Conservation (phyloP, 2,888 invertebrate species). For the Tridacna crocea region DNA sequence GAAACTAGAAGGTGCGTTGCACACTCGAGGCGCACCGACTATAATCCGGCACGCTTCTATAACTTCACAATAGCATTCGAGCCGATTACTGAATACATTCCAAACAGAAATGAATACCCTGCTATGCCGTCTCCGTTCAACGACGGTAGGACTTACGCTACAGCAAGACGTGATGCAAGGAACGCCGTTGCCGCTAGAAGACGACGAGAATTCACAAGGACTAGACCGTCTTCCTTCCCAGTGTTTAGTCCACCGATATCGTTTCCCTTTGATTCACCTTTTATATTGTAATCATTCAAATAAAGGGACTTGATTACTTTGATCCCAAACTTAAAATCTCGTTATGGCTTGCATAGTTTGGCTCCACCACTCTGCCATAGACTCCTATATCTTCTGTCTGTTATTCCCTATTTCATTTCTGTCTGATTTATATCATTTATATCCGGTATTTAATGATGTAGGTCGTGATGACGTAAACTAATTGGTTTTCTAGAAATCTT, state of each 20-base stretch:
- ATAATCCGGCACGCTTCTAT: slow-evolving; percentile 25
- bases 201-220: neutral
- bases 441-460: too few species aligned
- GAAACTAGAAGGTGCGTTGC: slow-evolving; percentile 26
- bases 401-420: too few species aligned
- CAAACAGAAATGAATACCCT: slow-evolving; percentile 24
- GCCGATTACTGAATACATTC: slow-evolving; percentile 31
- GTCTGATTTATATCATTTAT: too few species aligned
- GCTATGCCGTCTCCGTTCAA: slow-evolving; percentile 41
- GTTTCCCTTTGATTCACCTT: slow-evolving; percentile 1
- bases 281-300: neutral
- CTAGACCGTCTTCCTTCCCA: neutral
- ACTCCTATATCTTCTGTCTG: too few species aligned
- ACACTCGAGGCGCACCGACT: slow-evolving; percentile 44
- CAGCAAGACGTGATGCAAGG: slow-evolving; percentile 37
- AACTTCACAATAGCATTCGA: slow-evolving; percentile 28
- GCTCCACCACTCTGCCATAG: too few species aligned
- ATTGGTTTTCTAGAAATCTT: too few species aligned
- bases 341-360: too few species aligned
- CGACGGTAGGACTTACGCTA: slow-evolving; percentile 41
- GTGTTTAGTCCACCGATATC: neutral
- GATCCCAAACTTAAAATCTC: too few species aligned
- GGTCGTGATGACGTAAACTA: too few species aligned
- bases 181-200: neutral
- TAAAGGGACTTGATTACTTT: neutral